Evolutionary conservation across 2,113 vertebrate genomes (phyloP), one percentile per base, ranked within the genome.

Genomic region (Anhinga rufa): DNA sequence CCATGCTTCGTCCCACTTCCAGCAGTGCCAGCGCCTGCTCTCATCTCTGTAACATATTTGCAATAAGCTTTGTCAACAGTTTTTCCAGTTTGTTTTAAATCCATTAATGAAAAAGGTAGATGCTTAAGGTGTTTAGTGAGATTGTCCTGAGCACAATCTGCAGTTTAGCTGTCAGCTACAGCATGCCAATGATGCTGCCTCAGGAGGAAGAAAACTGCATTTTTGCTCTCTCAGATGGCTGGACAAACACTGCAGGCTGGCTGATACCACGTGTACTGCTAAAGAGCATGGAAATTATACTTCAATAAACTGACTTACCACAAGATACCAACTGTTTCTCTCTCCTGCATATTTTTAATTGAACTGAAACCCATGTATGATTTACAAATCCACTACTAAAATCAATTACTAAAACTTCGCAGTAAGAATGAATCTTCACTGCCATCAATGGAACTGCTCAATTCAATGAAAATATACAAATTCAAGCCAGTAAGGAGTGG

Each of bases 21-120:
- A 86, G 52, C 48, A 40, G 22, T 4, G 28, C 9, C 66, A 46
- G 66, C 0, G 5, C 49, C 80, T 77, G 58, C 57, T 72, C 65
- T 95, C 69, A 57, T 60, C 70, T 82, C 74, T 75, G 52, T 40
- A 79, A 64, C 49, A 9, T 91, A 76, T 74, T 92, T 90, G 61
- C 36, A 69, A 77, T 78, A 86, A 93, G 76, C 60, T 95, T 69
- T 96, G 78, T 85, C 78, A 91, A 91, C 70, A 85, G n/a, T 17
- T 46, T 69, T 89, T 88, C 34, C 36, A 78, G 57, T 64, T 91
- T 89, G 57, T 69, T 94, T 95, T 82, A 91, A 93, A 81, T 10
- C 32, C 2, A 7, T 61, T 94, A 92, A 95, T 89, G 74, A 84
- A 93, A 95, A 93, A 36, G 36, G 58, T 52, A 77, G 86, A 36